A percentile compares a stretch with the other conserved stretches of the same genome.
Conservation (phyloP, 2,113 vertebrate species). For the Hyaena hyaena region DNA sequence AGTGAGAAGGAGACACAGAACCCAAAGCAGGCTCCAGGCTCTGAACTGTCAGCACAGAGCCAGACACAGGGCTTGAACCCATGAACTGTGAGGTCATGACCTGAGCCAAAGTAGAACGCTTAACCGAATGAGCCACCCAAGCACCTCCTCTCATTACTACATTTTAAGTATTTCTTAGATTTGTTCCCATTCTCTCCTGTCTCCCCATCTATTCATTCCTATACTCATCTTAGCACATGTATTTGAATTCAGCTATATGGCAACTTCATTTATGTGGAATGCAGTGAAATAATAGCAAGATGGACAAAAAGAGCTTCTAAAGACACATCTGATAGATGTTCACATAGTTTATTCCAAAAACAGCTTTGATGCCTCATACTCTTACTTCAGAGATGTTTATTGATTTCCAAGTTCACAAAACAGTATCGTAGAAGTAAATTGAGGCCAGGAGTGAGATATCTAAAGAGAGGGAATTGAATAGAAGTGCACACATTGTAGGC, state of each 20-base stretch:
- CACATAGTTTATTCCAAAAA: background rate
- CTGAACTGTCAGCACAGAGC: too few species aligned
- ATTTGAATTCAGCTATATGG: constrained; percentile 2
- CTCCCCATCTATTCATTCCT: background rate
- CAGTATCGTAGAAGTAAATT: background rate
- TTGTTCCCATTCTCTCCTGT: background rate
- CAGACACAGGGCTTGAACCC: too few species aligned
- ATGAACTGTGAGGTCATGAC: too few species aligned
- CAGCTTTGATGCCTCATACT: background rate
- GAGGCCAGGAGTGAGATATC: background rate
- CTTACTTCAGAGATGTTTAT: background rate
- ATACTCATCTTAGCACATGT: background rate
- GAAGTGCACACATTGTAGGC: background rate
- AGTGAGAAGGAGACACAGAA: too few species aligned
- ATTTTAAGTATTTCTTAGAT: background rate
- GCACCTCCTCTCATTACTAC: background rate
- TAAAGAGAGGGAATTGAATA: background rate
- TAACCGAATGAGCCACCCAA: too few species aligned
- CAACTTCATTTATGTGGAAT: background rate
- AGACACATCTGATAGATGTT: background rate
- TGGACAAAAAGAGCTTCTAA: background rate
- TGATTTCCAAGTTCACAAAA: constrained; percentile 4
- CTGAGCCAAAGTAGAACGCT: too few species aligned
- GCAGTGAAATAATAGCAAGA: background rate
- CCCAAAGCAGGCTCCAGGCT: too few species aligned